A percentile compares a stretch with the other conserved stretches of the same genome.
These are phyloP conservation scores for Rhabdophis nuchalis DNA, from an alignment of 2,797 vertebrate species.

Conservation along the genomic window DNA sequence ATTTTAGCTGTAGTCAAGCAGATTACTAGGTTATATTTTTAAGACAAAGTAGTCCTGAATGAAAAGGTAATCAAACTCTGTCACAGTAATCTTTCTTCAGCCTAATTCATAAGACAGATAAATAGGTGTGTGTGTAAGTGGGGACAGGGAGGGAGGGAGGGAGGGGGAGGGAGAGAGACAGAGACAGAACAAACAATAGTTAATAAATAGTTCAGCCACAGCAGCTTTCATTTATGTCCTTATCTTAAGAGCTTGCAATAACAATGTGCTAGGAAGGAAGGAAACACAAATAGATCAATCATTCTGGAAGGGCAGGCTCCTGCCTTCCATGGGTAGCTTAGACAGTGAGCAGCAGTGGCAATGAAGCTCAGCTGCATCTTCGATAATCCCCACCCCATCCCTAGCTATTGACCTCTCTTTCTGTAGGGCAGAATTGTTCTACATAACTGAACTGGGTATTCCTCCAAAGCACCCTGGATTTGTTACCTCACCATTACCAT, in stretches of 20 bases:
- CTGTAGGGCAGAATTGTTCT: not conserved
- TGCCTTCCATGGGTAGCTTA: not conserved
- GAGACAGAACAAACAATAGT: not conserved
- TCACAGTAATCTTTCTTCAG: not conserved
- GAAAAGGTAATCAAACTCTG: not conserved
- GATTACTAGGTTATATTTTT: slow-evolving; percentile 2
- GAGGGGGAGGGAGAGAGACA: not conserved
- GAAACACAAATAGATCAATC: not conserved
- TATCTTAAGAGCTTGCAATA: not conserved
- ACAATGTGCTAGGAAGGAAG: not conserved
- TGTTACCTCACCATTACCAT: not conserved
- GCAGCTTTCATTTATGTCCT: not conserved
- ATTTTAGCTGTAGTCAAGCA: slow-evolving; percentile 14
- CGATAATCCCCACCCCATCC: not conserved
- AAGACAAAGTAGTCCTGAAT: slow-evolving; percentile 2
- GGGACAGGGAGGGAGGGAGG: fast-evolving
- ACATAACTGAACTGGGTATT: not conserved
- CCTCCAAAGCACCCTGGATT: not conserved
- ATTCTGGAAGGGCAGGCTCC: not conserved
- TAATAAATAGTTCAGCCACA: not conserved
- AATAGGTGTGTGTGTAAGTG: not conserved
- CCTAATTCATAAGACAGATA: not conserved
- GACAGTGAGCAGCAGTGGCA: not conserved
- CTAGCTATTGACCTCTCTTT: not conserved
- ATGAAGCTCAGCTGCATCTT: not conserved